Conservation (phyloP, 2,797 vertebrate species). For the Chiroxiphia lanceolata region DNA sequence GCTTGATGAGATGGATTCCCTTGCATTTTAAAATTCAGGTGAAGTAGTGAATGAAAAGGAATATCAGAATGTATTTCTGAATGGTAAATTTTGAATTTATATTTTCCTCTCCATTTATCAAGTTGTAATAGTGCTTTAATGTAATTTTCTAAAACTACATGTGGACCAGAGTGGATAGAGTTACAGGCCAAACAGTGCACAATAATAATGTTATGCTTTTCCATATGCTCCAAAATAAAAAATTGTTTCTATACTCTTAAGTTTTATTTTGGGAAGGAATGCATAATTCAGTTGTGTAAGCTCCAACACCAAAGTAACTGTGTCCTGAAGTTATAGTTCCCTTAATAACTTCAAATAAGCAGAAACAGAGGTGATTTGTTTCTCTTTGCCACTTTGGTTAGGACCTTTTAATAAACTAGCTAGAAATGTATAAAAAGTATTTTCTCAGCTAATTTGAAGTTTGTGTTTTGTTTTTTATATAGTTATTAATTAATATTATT, state of each 20-base stretch:
- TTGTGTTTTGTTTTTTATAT: background rate
- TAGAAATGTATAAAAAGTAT: background rate
- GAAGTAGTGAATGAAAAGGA: background rate
- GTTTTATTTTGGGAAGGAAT: background rate
- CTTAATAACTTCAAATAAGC: background rate
- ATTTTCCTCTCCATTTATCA: background rate
- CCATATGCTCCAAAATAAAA: background rate
- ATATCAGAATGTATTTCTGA: background rate
- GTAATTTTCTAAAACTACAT: background rate
- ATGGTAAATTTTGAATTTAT: background rate
- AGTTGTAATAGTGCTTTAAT: background rate
- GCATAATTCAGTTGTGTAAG: background rate
- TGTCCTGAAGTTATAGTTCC: background rate
- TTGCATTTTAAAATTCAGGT: background rate
- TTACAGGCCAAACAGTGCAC: background rate
- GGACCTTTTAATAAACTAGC: background rate
- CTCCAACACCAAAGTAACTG: accelerated
- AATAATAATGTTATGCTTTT: background rate
- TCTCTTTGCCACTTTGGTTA: background rate
- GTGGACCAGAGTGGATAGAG: background rate
- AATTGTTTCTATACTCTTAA: background rate
- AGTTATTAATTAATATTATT: background rate
- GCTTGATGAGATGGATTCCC: background rate
- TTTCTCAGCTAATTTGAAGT: background rate
- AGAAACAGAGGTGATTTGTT: background rate